Percentiles rank a stretch among this genome's conserved stretches.
These are phyloP conservation scores for Sebastes umbrosus DNA, from an alignment of 2,797 vertebrate genomes.

Conservation along the genomic window DNA sequence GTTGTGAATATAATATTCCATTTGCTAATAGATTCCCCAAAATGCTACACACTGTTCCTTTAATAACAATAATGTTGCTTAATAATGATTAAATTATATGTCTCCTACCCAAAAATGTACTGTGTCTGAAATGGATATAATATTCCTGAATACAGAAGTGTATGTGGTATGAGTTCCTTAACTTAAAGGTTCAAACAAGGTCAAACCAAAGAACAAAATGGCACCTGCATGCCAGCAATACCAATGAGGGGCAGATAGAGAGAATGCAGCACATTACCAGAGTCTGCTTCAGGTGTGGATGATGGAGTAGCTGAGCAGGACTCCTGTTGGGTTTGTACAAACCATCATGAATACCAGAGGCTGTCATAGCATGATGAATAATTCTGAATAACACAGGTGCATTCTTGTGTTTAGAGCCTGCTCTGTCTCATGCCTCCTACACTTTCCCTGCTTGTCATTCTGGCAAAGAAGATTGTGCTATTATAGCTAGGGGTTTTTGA, in stretches of 20 bases:
- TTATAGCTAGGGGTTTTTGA: neutral
- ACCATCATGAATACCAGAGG: slow-evolving; percentile 9
- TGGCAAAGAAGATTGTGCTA: slow-evolving; percentile 12
- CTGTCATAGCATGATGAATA: slow-evolving; percentile 47
- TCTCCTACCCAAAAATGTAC: neutral
- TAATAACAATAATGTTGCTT: neutral
- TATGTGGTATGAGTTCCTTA: neutral
- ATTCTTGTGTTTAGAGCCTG: slow-evolving; percentile 34
- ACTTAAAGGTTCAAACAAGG: neutral
- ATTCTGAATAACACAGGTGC: slow-evolving; percentile 24
- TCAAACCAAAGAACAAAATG: slow-evolving; percentile 28
- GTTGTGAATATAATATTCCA: no score
- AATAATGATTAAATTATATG: neutral
- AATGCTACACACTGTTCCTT: neutral
- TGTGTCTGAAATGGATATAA: neutral
- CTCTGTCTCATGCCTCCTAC: slow-evolving; percentile 31
- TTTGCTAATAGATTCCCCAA: no score
- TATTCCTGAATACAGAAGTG: neutral
- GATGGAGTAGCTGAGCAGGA: slow-evolving; percentile 9
- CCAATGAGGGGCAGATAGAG: neutral
- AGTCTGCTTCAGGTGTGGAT: slow-evolving; percentile 17
- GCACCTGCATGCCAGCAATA: neutral
- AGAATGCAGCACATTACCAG: neutral
- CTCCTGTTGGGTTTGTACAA: slow-evolving; percentile 18
- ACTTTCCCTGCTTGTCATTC: neutral